These are phyloP conservation scores for Pholis gunnellus DNA, from an alignment of 2,113 vertebrate species.

Conservation along the genomic window DNA sequence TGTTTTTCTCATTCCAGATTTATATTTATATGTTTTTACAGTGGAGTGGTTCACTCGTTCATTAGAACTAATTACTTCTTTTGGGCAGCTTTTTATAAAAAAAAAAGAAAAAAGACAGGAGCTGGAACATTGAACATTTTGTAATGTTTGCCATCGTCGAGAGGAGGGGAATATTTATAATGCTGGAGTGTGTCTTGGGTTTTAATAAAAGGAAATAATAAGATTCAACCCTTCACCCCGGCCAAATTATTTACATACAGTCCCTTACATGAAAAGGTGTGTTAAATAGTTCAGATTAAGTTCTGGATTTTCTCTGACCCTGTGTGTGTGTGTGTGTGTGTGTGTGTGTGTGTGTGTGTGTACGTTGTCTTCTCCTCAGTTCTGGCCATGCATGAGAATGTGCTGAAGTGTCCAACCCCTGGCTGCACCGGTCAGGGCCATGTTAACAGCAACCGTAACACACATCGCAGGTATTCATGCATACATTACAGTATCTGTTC, in stretches of 20 bases:
- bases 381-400: constrained; percentile 99
- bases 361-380: constrained; percentile 82
- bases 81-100: not conserved
- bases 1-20: not conserved
- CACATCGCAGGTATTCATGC: constrained; percentile 92
- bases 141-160: not conserved
- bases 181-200: not conserved
- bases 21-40: not conserved
- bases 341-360: not conserved
- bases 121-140: not conserved
- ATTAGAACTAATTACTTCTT: not conserved
- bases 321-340: constrained; percentile 10
- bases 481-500: not conserved
- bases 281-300: not conserved
- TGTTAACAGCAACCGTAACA: constrained; percentile 99
- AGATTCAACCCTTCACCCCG: not conserved
- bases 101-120: not conserved
- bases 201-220: not conserved
- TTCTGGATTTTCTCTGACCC: not conserved
- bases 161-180: not conserved
- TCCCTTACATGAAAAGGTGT: not conserved
- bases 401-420: constrained; percentile 98
- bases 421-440: constrained; percentile 99
- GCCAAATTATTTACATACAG: not conserved
- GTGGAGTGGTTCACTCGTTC: not conserved